Evolutionary conservation across 2,113 vertebrate species (phyloP).

Genomic region (Esox niger): DNA sequence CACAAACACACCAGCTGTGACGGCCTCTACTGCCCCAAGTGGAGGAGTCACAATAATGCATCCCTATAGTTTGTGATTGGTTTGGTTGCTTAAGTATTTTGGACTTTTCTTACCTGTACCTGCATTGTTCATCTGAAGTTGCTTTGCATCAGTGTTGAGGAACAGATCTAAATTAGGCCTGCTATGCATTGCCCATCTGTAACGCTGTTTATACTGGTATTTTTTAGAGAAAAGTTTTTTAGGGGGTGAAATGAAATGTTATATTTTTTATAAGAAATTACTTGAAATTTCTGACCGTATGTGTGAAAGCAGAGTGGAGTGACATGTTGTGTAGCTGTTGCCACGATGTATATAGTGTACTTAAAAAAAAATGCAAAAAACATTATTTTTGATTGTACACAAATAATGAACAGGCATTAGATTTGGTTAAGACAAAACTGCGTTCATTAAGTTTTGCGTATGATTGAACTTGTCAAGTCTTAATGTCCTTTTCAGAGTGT

Average conservation of each 20-base stretch:
- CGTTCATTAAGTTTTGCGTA: constrained; percentile 49
- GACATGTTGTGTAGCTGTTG: constrained; percentile 55
- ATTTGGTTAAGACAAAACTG: constrained; percentile 44
- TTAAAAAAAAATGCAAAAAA: constrained; percentile 58
- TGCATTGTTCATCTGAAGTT: constrained; percentile 3
- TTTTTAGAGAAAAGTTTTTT: constrained; percentile 64
- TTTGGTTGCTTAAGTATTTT: constrained; percentile 27
- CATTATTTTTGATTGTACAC: constrained; percentile 69
- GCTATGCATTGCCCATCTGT: constrained; percentile 65
- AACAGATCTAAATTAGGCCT: constrained; percentile 28
- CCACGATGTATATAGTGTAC: constrained; percentile 67
- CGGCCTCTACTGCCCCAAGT: constrained; percentile 24
- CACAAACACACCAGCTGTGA: constrained; percentile 63
- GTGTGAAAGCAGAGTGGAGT: constrained; percentile 37
- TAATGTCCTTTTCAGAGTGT: constrained; percentile 57
- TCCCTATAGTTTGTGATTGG: too few relatives aligned
- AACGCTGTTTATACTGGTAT: constrained; percentile 65
- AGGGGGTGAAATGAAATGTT: constrained; percentile 57
- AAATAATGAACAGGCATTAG: constrained; percentile 37
- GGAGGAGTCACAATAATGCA: constrained; percentile 16
- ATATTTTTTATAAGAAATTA: constrained; percentile 77
- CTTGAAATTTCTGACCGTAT: constrained; percentile 72
- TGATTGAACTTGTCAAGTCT: constrained; percentile 55
- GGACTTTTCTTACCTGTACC: constrained; percentile 12
- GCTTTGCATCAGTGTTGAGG: constrained; percentile 36